Evolutionary conservation across 2,888 invertebrate genomes (phyloP).

Genomic region (Troides oblongomaculatus): DNA sequence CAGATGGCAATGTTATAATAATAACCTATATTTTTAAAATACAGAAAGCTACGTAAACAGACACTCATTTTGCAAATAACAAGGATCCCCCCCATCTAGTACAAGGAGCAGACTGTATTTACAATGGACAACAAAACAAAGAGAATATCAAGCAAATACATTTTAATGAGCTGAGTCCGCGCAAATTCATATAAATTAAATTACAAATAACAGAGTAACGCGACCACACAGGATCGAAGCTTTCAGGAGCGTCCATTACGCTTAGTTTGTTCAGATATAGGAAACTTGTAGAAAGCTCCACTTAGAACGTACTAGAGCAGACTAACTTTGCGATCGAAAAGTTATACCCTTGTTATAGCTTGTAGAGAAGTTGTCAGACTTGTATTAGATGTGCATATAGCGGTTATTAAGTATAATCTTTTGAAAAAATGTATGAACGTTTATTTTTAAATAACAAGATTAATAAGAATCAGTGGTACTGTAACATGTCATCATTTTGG

Average conservation of each 20-base stretch:
- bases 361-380: neutral
- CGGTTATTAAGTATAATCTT: neutral
- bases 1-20: neutral
- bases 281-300: conserved; percentile 19
- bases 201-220: conserved; percentile 23
- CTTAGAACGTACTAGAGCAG: neutral
- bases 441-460: neutral
- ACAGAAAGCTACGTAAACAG: neutral
- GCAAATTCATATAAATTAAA: conserved; percentile 27
- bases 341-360: conserved; percentile 15
- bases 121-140: conserved; percentile 16
- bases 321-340: conserved; percentile 19
- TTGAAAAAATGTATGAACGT: neutral
- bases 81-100: conserved; percentile 1
- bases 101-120: conserved; percentile 7
- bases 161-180: conserved; percentile 12
- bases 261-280: conserved; percentile 10
- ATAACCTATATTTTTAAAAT: neutral
- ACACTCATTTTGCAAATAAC: conserved; percentile 12
- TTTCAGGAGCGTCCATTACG: conserved; percentile 25
- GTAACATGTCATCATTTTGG: neutral
- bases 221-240: conserved; percentile 27
- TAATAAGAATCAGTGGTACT: neutral
- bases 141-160: conserved; percentile 8
- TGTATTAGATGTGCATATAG: neutral